Conservation (phyloP, 2,888 invertebrate genomes). For the Oithona nana region DNA sequence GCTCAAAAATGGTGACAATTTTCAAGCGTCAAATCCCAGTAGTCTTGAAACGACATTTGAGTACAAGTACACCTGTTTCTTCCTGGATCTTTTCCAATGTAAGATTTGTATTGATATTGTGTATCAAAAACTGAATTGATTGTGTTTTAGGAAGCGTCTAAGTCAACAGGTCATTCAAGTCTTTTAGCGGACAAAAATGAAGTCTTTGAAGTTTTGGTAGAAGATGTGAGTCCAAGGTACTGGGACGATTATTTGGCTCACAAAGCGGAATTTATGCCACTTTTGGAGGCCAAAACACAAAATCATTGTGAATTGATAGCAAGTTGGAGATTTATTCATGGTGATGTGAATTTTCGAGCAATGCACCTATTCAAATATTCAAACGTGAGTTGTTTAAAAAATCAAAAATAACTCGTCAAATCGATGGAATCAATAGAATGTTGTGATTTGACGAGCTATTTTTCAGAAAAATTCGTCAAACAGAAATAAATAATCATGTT, state of each 20-base stretch:
- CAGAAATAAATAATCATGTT: neutral
- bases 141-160: slow-evolving; percentile 7
- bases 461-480: too few relatives aligned
- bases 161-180: slow-evolving; percentile 5
- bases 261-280: neutral
- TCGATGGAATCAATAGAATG: too few relatives aligned
- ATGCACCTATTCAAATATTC: slow-evolving; percentile 7
- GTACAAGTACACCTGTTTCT: too few relatives aligned
- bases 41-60: too few relatives aligned
- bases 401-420: neutral
- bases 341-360: neutral
- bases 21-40: too few relatives aligned
- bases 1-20: too few relatives aligned
- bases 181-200: neutral
- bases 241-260: slow-evolving; percentile 10
- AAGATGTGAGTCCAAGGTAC: neutral
- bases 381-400: neutral
- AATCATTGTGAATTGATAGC: neutral
- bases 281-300: neutral
- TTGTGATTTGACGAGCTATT: too few relatives aligned
- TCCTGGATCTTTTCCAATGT: too few relatives aligned
- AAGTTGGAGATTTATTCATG: slow-evolving; percentile 4
- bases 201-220: slow-evolving; percentile 5
- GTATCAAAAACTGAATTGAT: too few relatives aligned
- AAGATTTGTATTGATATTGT: too few relatives aligned